A percentile compares a stretch with the other conserved stretches of the same genome.
phyloP scores from a whole-genome alignment of 2,797 vertebrate genomes.

The Champsocephalus esox region DNA sequence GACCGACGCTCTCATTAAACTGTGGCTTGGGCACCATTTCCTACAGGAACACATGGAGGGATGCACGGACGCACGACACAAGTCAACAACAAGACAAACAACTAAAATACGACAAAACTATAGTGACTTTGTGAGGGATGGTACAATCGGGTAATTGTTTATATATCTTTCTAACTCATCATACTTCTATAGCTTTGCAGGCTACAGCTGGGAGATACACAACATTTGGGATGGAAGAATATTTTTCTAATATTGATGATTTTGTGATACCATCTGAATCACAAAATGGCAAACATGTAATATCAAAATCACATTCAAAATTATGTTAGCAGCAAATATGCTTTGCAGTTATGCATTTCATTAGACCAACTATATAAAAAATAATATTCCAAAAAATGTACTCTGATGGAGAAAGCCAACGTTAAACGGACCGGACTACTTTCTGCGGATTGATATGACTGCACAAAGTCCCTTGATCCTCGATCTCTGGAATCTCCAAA shows the following conservation, averaged over 20 bases:
- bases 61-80: conserved; percentile 44
- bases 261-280: not conserved
- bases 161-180: not conserved
- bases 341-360: not conserved
- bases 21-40: conserved; percentile 63
- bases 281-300: not conserved
- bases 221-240: not conserved
- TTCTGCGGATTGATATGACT: too few species aligned
- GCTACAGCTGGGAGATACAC: not conserved
- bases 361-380: not conserved
- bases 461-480: too few species aligned
- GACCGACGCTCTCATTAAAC: conserved; percentile 71
- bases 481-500: too few species aligned
- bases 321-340: not conserved
- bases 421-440: too few species aligned
- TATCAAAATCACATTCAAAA: not conserved
- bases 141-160: not conserved
- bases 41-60: conserved; percentile 56
- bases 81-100: conserved; percentile 38
- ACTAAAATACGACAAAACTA: not conserved
- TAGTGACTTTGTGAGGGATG: not conserved
- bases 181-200: not conserved
- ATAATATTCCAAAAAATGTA: too few species aligned
- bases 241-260: not conserved
- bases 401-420: too few species aligned